phyloP scores from a whole-genome alignment of 2,113 vertebrate species.

The Montifringilla adamsi region DNA sequence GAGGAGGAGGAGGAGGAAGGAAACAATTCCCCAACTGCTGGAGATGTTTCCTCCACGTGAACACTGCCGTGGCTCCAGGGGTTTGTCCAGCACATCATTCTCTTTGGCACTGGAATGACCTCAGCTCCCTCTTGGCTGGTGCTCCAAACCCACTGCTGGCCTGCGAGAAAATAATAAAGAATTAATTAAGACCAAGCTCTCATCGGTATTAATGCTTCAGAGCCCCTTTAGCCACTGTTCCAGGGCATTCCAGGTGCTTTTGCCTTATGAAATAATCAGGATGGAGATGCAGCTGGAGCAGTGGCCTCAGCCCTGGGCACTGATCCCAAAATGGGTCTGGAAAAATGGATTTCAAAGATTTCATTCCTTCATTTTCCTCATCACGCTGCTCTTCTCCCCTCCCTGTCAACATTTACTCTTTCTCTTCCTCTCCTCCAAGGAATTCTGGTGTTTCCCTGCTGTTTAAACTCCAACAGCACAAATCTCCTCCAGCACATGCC shows the following conservation, averaged over 20 bases:
- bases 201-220: constrained; percentile 39
- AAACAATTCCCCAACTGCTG: fast-evolving
- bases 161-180: constrained; percentile 42
- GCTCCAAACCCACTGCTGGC: not conserved
- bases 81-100: not conserved
- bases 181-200: constrained; percentile 46
- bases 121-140: not conserved
- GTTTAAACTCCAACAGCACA: not conserved
- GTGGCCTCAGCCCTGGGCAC: not conserved
- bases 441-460: not conserved
- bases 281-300: not conserved
- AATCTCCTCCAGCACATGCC: not conserved
- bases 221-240: not conserved
- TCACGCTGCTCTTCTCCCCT: not conserved
- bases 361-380: not conserved
- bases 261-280: constrained; percentile 46
- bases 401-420: not conserved
- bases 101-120: not conserved
- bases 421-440: not conserved
- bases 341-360: not conserved
- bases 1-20: not conserved
- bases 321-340: fast-evolving
- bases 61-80: not conserved
- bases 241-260: not conserved
- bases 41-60: not conserved